Base-by-base conservation (phyloP, 2,888 invertebrate species). In the Noctuana brunneofusca region DNA sequence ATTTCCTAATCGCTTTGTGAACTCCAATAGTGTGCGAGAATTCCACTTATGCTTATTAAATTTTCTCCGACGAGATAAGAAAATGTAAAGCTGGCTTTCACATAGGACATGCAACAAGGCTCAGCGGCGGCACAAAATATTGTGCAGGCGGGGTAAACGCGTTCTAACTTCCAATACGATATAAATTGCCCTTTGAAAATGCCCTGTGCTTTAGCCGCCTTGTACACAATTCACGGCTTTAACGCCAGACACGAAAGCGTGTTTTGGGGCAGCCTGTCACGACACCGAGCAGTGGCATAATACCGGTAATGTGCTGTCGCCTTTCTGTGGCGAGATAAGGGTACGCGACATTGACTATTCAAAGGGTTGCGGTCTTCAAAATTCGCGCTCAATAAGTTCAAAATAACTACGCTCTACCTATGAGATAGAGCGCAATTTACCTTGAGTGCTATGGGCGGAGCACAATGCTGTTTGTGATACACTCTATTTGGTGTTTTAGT, bases 341-440 rank as follows among this genome's bases (percentile, higher is more conserved):
- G 89, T 86, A 86, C 86, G 88, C 90, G 90, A 89, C 89, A 90
- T 90, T 89, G 90, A 89, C 89, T 91, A 90, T 91, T 90, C 90
- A 91, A 91, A 91, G 90, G 89, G 90, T 84, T 89, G 90, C 79
- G 89, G 90, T 89, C 88, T 82, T 88, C 88, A 87, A 89, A 90
- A 91, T 90, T 90, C 87, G 86, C 87, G 89, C 88, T 89, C 90
- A 88, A 90, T 90, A 90, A 87, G 83, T 86, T 75, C 80, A 80
- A 84, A 87, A 87, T 87, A 87, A 82, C 83, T 83, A 79, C 70
- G 74, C 75, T 77, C 69, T 73, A 82, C 79, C 79, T 84, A 68
- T 68, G 53, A 66, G 53, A 56, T 62, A 58, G 55, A 65, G 63
- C 65, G 63, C 63, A 68, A 69, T 73, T 57, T 63, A 46, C 43